Evolutionary conservation across 1,140 invertebrate species (phyloP).

Genomic region (Nebria ingens): DNA sequence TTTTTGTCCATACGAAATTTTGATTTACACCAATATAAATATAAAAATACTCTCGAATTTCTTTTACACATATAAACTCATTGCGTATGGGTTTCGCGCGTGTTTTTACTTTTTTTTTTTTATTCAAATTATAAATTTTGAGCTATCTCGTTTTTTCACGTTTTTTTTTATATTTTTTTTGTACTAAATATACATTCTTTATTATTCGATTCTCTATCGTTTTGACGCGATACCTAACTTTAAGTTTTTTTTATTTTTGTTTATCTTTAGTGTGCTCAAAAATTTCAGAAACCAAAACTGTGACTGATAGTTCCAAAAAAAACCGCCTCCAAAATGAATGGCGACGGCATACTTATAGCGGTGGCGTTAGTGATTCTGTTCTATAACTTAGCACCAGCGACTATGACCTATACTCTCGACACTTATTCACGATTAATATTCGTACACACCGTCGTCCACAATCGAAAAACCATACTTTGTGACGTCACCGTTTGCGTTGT

Average conservation of each 20-base stretch:
- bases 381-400: constrained; percentile 27
- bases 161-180: too few relatives aligned
- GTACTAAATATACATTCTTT: constrained; percentile 39
- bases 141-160: constrained; percentile 35
- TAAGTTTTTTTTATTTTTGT: constrained; percentile 15
- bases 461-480: constrained; percentile 17
- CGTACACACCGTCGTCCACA: constrained; percentile 13
- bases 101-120: too few relatives aligned
- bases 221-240: constrained; percentile 32
- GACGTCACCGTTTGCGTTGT: neutral
- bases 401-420: constrained; percentile 28
- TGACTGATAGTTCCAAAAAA: constrained; percentile 8
- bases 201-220: constrained; percentile 35
- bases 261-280: constrained; percentile 9
- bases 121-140: constrained; percentile 36
- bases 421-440: constrained; percentile 11
- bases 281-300: constrained; percentile 7
- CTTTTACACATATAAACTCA: constrained; percentile 34
- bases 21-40: constrained; percentile 40
- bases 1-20: constrained; percentile 35
- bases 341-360: constrained; percentile 9
- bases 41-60: constrained; percentile 39
- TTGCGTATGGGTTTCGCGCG: constrained; percentile 19
- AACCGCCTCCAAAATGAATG: constrained; percentile 7
- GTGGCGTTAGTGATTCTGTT: constrained; percentile 13